Evolutionary conservation across 2,888 invertebrate species (phyloP).

Genomic region (Lasioglossum marginatum): DNA sequence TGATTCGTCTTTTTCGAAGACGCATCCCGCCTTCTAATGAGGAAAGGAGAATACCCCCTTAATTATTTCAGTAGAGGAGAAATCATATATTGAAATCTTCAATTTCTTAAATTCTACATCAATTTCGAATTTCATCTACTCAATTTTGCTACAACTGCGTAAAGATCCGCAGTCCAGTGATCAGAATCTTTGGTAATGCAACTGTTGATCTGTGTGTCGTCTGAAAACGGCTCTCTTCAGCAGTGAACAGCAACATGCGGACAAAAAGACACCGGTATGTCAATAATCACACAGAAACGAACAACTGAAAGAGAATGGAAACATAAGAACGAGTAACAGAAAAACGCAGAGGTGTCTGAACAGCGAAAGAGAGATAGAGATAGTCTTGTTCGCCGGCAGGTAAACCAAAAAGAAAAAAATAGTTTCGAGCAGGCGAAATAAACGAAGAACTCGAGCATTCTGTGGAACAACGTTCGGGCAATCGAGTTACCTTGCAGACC

Average conservation of each 20-base stretch:
- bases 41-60: too few relatives aligned
- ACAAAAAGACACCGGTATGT: conserved; percentile 13
- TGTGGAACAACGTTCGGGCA: conserved; percentile 70
- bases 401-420: background rate
- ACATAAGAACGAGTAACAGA: background rate
- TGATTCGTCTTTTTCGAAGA: background rate
- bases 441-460: conserved; percentile 71
- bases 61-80: too few relatives aligned
- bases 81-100: too few relatives aligned
- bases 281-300: conserved; percentile 5
- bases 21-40: too few relatives aligned
- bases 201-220: background rate
- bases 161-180: background rate
- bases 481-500: conserved; percentile 86
- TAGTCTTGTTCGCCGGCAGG: conserved; percentile 6
- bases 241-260: conserved; percentile 25
- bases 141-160: too few relatives aligned
- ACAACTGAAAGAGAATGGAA: background rate
- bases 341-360: background rate
- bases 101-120: too few relatives aligned
- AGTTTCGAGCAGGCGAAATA: conserved; percentile 47
- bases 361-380: background rate
- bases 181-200: background rate
- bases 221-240: background rate
- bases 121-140: too few relatives aligned